Base-by-base conservation (phyloP, 2,797 vertebrate genomes). In the Anolis apletophallus region DNA sequence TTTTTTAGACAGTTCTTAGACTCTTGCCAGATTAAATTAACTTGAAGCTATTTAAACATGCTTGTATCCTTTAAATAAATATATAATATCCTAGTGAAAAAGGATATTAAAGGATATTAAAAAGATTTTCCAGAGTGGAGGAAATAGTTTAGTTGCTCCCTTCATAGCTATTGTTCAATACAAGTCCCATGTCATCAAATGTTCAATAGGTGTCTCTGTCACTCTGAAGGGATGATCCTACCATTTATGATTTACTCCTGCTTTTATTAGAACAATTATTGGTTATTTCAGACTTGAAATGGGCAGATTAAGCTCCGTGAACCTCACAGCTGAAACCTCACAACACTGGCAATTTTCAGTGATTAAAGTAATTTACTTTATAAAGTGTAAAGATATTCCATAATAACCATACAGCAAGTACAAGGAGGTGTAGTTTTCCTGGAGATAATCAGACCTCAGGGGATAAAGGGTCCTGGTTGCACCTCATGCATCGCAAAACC, bases 381-480 rank as follows among this genome's bases (percentile, higher is more conserved):
- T 94, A 95, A 96, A 95, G 92, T 94, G 92, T 91, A 91, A 90
- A 93, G 88, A 92, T 93, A 82, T 92, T 92, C 96, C 84, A 50
- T 91, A 94, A 93, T 91, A 95, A 90, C 93, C 91, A 94, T 94
- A 87, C 88, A 93, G 94, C 92, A 94, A 95, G 92, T 88, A 89
- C 87, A 94, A 92, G 89, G 89, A 95, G 92, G 91, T 95, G 90
- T 93, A 93, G 93, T 91, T 95, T 95, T 96, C 94, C 94, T 94
- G 92, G 88, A 96, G 94, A 96, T 96, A 96, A 97, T 97, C 96
- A 97, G 91, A 93, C 93, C 95, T 96, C 94, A 92, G 91, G 93
- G 95, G 95, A 96, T 93, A 93, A 89, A 91, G 90, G 94, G 92
- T 95, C 94, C 93, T 95, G 90, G 87, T 6, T 80, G 93, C 90